Percentiles rank a stretch among this genome's conserved stretches.
phyloP scores from a whole-genome alignment of 2,888 invertebrate species.

The Drosophila mimica region DNA sequence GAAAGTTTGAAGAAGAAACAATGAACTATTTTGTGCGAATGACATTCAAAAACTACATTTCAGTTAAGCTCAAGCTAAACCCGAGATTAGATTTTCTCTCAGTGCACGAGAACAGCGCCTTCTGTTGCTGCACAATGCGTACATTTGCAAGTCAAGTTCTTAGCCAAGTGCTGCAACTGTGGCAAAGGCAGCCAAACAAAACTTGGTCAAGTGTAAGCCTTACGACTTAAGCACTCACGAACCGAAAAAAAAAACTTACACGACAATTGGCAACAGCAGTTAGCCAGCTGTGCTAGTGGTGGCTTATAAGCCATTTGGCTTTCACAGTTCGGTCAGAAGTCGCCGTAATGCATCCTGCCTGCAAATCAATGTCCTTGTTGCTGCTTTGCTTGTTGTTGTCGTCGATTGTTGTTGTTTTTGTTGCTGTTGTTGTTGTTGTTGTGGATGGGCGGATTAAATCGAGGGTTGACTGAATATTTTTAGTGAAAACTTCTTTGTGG shows the following conservation, averaged over 20 bases:
- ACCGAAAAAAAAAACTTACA: constrained; percentile 54
- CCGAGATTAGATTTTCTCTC: background rate
- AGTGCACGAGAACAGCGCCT: background rate
- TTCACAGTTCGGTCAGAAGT: constrained; percentile 21
- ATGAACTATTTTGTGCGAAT: too few relatives aligned
- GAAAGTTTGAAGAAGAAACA: background rate
- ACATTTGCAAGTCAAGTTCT: constrained; percentile 61
- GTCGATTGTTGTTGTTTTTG: background rate
- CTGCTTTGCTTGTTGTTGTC: constrained; percentile 1
- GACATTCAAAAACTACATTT: background rate
- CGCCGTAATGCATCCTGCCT: constrained; percentile 12
- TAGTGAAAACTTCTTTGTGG: constrained; percentile 74
- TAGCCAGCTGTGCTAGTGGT: constrained; percentile 52
- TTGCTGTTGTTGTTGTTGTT: constrained; percentile 3
- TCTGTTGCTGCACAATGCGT: constrained; percentile 28
- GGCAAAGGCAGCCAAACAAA: constrained; percentile 47
- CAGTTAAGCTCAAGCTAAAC: background rate
- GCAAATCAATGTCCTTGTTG: constrained; percentile 45
- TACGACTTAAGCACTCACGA: constrained; percentile 45
- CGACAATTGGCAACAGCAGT: constrained; percentile 55
- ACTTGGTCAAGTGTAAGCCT: constrained; percentile 75
- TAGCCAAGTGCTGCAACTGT: constrained; percentile 64
- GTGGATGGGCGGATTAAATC: constrained; percentile 29
- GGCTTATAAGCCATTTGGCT: constrained; percentile 60
- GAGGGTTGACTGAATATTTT: constrained; percentile 60